Percentiles rank a stretch among this genome's conserved stretches.
Evolutionary conservation across 1,140 invertebrate species (phyloP).

Genomic region (Uloborus diversus): DNA sequence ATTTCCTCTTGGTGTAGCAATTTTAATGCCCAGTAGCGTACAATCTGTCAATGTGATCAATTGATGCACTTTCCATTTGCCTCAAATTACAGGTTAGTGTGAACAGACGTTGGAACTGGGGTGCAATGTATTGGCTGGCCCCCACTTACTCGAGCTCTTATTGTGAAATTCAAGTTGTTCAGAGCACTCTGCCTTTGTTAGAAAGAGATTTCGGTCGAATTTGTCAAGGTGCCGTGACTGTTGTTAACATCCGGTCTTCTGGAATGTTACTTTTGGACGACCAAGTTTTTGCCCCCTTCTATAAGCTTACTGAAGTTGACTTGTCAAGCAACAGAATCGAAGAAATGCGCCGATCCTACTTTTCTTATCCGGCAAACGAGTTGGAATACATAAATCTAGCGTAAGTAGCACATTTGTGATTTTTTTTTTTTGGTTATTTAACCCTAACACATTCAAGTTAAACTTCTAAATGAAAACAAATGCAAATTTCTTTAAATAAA

Average conservation of each 20-base stretch:
- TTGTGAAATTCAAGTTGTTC: conserved; percentile 43
- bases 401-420: conserved; percentile 31
- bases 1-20: too few relatives aligned
- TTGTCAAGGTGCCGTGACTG: conserved; percentile 38
- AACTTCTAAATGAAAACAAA: too few relatives aligned
- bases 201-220: conserved; percentile 22
- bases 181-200: conserved; percentile 8
- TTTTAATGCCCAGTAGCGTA: too few relatives aligned
- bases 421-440: too few relatives aligned
- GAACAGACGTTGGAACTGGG: conserved; percentile 30
- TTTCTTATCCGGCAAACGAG: conserved; percentile 36
- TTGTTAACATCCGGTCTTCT: conserved; percentile 34
- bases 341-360: conserved; percentile 32
- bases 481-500: too few relatives aligned
- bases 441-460: too few relatives aligned
- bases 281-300: conserved; percentile 17
- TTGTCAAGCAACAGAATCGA: conserved; percentile 40
- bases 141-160: conserved; percentile 4
- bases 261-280: conserved; percentile 18
- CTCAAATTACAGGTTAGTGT: conserved; percentile 47
- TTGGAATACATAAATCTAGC: conserved; percentile 31
- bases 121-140: conserved; percentile 14
- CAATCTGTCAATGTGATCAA: too few relatives aligned
- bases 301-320: conserved; percentile 20
- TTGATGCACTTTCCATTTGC: too few relatives aligned